These are phyloP conservation scores for Martes martes DNA, from an alignment of 2,113 vertebrate species.

Conservation along the genomic window DNA sequence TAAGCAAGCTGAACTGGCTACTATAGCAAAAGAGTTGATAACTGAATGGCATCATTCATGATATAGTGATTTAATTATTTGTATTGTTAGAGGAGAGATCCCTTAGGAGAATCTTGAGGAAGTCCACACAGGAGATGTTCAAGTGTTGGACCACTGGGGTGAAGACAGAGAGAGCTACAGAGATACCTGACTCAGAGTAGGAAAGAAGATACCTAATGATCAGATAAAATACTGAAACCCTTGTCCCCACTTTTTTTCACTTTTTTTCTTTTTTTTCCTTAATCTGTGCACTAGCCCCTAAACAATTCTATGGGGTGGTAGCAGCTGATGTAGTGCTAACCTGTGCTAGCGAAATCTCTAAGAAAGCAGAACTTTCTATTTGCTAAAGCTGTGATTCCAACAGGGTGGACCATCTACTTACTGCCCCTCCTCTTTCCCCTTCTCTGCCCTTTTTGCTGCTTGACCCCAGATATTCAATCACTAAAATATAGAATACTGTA, in stretches of 20 bases:
- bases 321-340: not conserved
- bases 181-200: not conserved
- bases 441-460: not conserved
- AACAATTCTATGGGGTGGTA: not conserved
- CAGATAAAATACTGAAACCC: not conserved
- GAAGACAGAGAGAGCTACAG: not conserved
- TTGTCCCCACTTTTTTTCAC: not conserved
- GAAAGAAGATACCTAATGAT: not conserved
- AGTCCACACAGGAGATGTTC: not conserved
- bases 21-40: not conserved
- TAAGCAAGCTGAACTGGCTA: not conserved
- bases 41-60: not conserved
- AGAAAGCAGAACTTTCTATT: not conserved
- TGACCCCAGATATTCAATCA: not conserved
- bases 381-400: not conserved
- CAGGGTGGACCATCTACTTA: not conserved
- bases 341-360: not conserved
- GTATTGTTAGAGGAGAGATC: not conserved
- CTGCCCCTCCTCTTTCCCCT: not conserved
- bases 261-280: not conserved
- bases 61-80: not conserved
- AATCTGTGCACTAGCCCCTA: not conserved
- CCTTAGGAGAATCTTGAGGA: not conserved
- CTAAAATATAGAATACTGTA: not conserved
- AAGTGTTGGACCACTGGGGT: not conserved